Percentiles rank a stretch among this genome's conserved stretches.
phyloP scores from a whole-genome alignment of 2,113 vertebrate species.

The Pandion haliaetus region DNA sequence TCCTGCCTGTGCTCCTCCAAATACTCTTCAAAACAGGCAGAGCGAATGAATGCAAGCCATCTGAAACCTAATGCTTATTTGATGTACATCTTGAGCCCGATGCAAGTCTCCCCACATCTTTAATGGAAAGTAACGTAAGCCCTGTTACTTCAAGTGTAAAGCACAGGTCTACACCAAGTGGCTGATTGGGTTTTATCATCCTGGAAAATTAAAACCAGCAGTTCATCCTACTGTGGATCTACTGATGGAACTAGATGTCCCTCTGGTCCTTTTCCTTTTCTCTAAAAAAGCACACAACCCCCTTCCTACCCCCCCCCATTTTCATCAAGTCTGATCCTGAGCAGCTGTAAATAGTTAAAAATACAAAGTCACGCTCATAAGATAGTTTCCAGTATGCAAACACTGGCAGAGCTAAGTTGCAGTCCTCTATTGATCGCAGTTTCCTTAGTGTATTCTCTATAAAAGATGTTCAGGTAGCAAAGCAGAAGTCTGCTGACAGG shows the following conservation, averaged over 20 bases:
- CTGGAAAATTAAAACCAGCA: slow-evolving; percentile 13
- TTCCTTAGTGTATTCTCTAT: not conserved
- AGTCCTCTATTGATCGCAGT: not conserved
- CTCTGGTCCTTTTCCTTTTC: not conserved
- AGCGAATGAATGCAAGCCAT: not conserved
- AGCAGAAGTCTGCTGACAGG: slow-evolving; percentile 4
- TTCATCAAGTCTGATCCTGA: not conserved
- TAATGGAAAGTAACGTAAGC: not conserved
- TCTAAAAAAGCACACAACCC: not conserved
- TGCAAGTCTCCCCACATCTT: not conserved
- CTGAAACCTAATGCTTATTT: not conserved
- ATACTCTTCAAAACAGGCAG: not conserved
- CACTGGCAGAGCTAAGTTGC: not conserved
- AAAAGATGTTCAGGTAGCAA: slow-evolving; percentile 13
- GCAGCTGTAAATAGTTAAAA: slow-evolving; percentile 12
- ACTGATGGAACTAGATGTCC: not conserved
- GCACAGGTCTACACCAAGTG: not conserved
- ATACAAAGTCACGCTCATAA: slow-evolving; percentile 26
- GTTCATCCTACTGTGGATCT: not conserved
- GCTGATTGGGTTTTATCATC: not conserved
- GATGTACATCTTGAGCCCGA: not conserved
- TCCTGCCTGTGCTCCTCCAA: not conserved
- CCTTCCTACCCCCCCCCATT: not conserved
- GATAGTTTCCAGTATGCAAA: not conserved
- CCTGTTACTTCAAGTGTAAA: not conserved